A percentile compares a stretch with the other conserved stretches of the same genome.
These are phyloP conservation scores for Drosophila nigromelanica DNA, from an alignment of 1,140 invertebrate species.

Conservation along the genomic window DNA sequence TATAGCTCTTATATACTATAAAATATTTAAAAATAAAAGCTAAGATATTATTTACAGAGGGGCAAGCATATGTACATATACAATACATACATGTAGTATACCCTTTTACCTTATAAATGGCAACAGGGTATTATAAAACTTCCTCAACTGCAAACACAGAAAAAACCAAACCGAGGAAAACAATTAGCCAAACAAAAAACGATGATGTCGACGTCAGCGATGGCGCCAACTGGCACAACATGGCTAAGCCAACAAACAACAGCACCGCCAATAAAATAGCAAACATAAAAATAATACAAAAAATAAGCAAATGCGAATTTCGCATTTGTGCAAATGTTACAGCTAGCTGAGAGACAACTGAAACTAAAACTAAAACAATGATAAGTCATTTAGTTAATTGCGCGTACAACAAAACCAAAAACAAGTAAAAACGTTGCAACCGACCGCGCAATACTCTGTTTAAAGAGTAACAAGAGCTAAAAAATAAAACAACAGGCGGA, in stretches of 20 bases:
- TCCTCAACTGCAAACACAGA: conserved; percentile 15
- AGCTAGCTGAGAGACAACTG: conserved; percentile 47
- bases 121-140: conserved; percentile 11
- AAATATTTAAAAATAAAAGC: too few species aligned
- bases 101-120: neutral
- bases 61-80: too few species aligned
- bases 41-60: too few species aligned
- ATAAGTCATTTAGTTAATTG: conserved; percentile 61
- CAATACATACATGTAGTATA: neutral
- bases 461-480: neutral
- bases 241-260: conserved; percentile 44
- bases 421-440: neutral
- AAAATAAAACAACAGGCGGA: too few species aligned
- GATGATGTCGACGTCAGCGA: conserved; percentile 40
- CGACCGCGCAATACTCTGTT: conserved; percentile 3
- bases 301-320: conserved; percentile 64
- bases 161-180: conserved; percentile 40
- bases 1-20: too few species aligned
- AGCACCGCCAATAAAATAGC: conserved; percentile 23
- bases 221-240: conserved; percentile 69
- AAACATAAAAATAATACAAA: conserved; percentile 7
- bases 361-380: conserved; percentile 27
- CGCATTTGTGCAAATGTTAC: conserved; percentile 63
- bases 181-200: conserved; percentile 48
- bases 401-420: conserved; percentile 13